Evolutionary conservation across 2,888 invertebrate species (phyloP).

Genomic region (Epinotia bilunana): DNA sequence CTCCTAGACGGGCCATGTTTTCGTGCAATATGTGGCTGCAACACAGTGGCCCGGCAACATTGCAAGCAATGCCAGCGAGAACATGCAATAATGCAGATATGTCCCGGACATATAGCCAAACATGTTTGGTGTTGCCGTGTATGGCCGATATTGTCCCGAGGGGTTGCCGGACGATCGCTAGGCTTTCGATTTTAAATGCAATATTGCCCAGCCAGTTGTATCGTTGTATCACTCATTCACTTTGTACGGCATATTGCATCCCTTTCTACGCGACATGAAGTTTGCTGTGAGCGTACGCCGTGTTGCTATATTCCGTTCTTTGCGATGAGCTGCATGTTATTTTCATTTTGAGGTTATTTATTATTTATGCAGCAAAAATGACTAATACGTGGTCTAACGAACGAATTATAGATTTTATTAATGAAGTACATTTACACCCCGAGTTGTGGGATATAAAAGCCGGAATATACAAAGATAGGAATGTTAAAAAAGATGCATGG

Average conservation of each 20-base stretch:
- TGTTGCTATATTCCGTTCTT: constrained; percentile 36
- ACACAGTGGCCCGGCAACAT: no score
- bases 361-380: constrained; percentile 62
- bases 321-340: no score
- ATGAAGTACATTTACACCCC: constrained; percentile 43
- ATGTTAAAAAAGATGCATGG: constrained; percentile 48
- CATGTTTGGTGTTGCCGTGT: constrained; percentile 31
- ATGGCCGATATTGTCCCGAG: constrained; percentile 32
- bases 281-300: constrained; percentile 38
- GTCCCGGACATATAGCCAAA: constrained; percentile 38
- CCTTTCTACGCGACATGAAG: constrained; percentile 38
- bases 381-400: constrained; percentile 34
- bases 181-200: constrained; percentile 17
- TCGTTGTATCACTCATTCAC: constrained; percentile 36
- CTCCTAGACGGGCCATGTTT: no score
- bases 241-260: constrained; percentile 30
- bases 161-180: constrained; percentile 36
- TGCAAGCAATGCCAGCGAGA: no score
- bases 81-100: no score
- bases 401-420: constrained; percentile 28
- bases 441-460: constrained; percentile 43
- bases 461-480: constrained; percentile 43
- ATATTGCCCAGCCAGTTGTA: constrained; percentile 34
- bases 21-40: no score
- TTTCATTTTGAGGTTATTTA: no score